A percentile compares a stretch with the other conserved stretches of the same genome.
Conservation (phyloP, 1,140 invertebrate genomes). For the Sitophilus oryzae region DNA sequence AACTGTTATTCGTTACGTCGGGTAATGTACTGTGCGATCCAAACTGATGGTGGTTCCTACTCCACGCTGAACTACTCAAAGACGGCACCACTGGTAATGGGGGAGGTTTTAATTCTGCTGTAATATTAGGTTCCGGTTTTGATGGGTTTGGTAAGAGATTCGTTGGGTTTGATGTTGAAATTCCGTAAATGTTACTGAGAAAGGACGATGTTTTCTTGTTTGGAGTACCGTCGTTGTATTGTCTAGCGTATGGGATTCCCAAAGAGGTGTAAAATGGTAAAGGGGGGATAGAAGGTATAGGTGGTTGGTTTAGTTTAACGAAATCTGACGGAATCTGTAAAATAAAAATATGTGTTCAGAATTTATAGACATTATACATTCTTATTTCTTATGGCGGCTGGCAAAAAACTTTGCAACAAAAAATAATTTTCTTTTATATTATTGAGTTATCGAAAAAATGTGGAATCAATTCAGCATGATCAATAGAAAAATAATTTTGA, state of each 20-base stretch:
- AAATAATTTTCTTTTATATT: no score
- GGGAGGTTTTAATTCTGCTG: no score
- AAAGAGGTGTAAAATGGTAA: slow-evolving; percentile 20
- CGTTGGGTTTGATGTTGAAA: slow-evolving; percentile 16
- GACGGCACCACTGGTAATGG: slow-evolving; percentile 34
- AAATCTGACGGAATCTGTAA: slow-evolving; percentile 19
- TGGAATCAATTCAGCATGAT: no score
- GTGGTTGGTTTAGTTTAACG: slow-evolving; percentile 9
- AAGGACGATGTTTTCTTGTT: neutral
- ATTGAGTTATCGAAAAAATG: no score
- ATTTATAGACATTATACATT: neutral
- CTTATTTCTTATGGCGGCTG: no score
- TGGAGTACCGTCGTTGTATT: slow-evolving; percentile 30
- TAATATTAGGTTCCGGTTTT: no score
- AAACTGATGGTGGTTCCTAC: neutral
- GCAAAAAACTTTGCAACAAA: no score
- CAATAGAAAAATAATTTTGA: no score
- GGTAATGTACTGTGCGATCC: neutral
- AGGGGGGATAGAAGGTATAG: slow-evolving; percentile 15
- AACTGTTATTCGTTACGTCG: neutral
- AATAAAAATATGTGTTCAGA: neutral
- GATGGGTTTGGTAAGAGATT: neutral
- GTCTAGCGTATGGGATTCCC: slow-evolving; percentile 19
- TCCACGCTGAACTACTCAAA: slow-evolving; percentile 19
- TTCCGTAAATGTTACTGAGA: neutral